Evolutionary conservation across 2,113 vertebrate genomes (phyloP).

Genomic region (Spilogale gracilis): DNA sequence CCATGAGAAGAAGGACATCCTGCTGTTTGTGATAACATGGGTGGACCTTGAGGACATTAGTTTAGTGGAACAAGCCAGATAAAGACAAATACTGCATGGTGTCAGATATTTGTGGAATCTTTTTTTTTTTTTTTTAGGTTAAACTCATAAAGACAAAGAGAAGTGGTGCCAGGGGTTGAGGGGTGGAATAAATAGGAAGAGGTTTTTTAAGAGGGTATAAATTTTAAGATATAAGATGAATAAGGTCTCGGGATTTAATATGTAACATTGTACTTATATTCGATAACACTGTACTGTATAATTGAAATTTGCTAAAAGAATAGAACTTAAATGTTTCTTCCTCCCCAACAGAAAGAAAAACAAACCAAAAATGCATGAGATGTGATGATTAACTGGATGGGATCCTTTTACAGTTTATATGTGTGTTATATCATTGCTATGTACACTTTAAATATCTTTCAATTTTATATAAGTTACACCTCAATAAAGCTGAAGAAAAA

Average conservation of each 20-base stretch:
- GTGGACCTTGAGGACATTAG: background rate
- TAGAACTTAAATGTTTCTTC: background rate
- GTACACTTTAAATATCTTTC: background rate
- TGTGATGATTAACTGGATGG: background rate
- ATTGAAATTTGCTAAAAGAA: background rate
- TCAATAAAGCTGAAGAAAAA: background rate
- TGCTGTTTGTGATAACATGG: background rate
- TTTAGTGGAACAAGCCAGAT: background rate
- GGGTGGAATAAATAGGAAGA: background rate
- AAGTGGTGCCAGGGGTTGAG: background rate
- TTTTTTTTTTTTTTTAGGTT: background rate
- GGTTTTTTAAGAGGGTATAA: background rate
- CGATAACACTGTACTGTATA: background rate
- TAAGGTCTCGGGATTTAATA: background rate
- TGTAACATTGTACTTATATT: background rate
- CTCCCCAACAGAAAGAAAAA: background rate
- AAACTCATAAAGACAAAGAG: background rate
- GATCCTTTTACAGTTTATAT: background rate
- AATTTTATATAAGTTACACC: background rate
- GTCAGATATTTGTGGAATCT: background rate
- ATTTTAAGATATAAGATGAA: background rate
- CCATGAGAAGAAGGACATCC: background rate
- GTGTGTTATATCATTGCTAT: background rate
- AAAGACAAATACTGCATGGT: background rate
- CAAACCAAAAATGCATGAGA: background rate